phyloP scores from a whole-genome alignment of 1,140 invertebrate species.

The Gryllus bimaculatus region DNA sequence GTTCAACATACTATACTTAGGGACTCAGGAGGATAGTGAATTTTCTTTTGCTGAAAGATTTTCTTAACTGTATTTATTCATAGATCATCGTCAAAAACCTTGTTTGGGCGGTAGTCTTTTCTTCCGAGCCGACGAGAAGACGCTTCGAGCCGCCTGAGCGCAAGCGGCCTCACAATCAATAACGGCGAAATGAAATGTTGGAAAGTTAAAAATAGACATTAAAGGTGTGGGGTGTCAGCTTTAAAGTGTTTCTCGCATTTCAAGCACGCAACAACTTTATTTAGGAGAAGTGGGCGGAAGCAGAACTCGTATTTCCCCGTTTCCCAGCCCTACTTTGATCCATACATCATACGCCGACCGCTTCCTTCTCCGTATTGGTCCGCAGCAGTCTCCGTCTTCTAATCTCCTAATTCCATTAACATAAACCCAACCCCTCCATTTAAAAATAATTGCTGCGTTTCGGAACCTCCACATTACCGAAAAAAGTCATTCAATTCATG shows the following conservation, averaged over 20 bases:
- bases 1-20: no score
- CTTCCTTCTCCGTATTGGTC: not conserved
- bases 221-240: not conserved
- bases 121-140: no score
- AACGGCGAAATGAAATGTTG: not conserved
- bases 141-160: no score
- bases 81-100: no score
- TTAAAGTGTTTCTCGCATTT: conserved; percentile 5
- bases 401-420: not conserved
- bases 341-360: not conserved
- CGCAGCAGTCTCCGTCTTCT: not conserved
- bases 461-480: not conserved
- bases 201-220: not conserved
- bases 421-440: not conserved
- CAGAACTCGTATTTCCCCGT: not conserved
- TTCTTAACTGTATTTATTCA: no score
- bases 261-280: not conserved
- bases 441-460: not conserved
- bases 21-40: no score
- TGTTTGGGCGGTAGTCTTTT: no score
- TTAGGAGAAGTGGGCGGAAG: not conserved
- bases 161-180: not conserved
- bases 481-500: not conserved
- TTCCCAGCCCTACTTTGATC: not conserved
- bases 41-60: no score